A percentile compares a stretch with the other conserved stretches of the same genome.
These are phyloP conservation scores for Spongilla lacustris DNA, from an alignment of 37 sponge, comb jelly and placozoan genomes.

Conservation along the genomic window DNA sequence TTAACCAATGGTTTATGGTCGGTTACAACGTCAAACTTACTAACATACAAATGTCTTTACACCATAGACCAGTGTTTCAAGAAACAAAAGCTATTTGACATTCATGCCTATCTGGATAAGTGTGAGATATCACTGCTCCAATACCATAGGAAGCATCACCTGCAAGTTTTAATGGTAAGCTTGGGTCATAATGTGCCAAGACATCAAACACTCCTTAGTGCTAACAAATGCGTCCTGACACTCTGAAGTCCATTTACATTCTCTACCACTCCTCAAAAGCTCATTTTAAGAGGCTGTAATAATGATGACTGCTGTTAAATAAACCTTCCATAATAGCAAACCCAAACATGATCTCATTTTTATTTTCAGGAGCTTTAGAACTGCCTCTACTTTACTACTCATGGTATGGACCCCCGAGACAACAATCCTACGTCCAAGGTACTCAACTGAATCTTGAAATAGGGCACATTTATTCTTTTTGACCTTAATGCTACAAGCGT, in stretches of 20 bases:
- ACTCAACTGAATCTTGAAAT: constrained; percentile 17
- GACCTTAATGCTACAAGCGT: constrained; percentile 1
- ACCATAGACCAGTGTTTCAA: constrained; percentile 21
- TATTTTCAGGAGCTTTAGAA: not conserved
- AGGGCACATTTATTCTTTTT: constrained; percentile 31
- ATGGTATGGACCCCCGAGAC: constrained; percentile 24
- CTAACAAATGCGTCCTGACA: constrained; percentile 14
- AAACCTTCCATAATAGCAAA: constrained; percentile 45
- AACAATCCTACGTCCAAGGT: constrained; percentile 26
- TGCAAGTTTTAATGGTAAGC: constrained; percentile 10
- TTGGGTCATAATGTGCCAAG: constrained; percentile 28
- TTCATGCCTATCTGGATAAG: constrained; percentile 23
- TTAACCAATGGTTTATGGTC: constrained; percentile 47
- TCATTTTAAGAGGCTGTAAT: constrained; percentile 17
- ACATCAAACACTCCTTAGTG: constrained; percentile 6
- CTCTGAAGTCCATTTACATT: constrained; percentile 31
- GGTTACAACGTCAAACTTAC: constrained; percentile 33
- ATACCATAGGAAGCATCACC: constrained; percentile 52
- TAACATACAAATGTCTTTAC: constrained; percentile 44
- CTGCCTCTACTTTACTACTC: constrained; percentile 13
- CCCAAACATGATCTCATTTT: constrained; percentile 21
- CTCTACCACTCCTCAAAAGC: not conserved
- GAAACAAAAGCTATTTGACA: constrained; percentile 63
- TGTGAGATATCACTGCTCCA: constrained; percentile 45
- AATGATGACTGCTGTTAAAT: constrained; percentile 18